These are phyloP conservation scores for Eurypyga helias DNA, from an alignment of 2,113 vertebrate genomes.

Conservation along the genomic window DNA sequence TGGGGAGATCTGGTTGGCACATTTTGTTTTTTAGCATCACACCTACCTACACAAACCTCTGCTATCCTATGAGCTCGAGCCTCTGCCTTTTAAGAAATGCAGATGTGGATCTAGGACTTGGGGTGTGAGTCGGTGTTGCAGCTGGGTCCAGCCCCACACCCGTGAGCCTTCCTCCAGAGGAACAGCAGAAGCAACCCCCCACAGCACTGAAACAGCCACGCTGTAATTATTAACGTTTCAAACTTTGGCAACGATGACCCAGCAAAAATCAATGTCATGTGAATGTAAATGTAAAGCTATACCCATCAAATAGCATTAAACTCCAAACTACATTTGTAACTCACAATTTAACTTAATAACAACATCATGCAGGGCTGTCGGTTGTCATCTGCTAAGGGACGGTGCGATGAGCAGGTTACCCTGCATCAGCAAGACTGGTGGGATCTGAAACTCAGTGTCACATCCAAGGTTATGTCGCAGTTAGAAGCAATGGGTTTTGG, in stretches of 20 bases:
- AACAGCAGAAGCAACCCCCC: not conserved
- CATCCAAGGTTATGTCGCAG: accelerated
- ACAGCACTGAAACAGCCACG: accelerated
- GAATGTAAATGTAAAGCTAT: not conserved
- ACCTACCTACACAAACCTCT: too few relatives aligned
- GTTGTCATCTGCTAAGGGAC: not conserved
- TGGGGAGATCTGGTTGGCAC: not conserved
- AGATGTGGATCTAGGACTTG: not conserved
- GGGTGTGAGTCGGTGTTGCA: not conserved
- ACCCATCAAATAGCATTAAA: not conserved
- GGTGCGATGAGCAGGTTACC: accelerated
- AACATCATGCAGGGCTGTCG: accelerated
- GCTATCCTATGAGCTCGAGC: not conserved
- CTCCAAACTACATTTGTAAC: too few relatives aligned
- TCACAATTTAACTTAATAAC: not conserved
- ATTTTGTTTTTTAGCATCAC: not conserved
- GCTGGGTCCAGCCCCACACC: not conserved
- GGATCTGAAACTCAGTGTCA: accelerated
- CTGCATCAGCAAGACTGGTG: not conserved
- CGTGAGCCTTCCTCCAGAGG: not conserved
- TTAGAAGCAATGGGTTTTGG: not conserved
- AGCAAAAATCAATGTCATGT: not conserved
- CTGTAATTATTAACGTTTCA: too few relatives aligned
- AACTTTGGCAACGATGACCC: not conserved
- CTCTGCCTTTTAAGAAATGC: not conserved